Evolutionary conservation across 2,113 vertebrate genomes (phyloP).

Genomic region (Emydura subglobosa): DNA sequence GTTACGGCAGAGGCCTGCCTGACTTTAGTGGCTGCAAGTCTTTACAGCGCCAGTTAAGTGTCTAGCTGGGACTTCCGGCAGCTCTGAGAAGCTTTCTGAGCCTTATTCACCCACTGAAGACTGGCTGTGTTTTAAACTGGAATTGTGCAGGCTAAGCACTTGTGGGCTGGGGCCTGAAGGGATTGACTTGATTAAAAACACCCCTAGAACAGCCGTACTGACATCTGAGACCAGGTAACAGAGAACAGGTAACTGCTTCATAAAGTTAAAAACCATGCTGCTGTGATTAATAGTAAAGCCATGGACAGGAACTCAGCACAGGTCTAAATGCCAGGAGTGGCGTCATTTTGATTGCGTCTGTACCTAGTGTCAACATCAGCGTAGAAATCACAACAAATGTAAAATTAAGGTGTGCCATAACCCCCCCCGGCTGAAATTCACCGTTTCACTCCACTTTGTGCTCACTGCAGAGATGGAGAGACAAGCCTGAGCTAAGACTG

Average conservation of each 20-base stretch:
- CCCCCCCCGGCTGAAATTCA: no score
- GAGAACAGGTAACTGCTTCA: slow-evolving; percentile 49
- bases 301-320: fast-evolving
- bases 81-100: slow-evolving; percentile 13
- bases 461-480: no score
- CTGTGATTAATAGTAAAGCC: not conserved
- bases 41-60: not conserved
- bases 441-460: no score
- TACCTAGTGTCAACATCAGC: no score
- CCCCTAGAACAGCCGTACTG: not conserved
- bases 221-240: slow-evolving; percentile 34
- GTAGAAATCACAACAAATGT: no score
- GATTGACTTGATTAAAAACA: not conserved
- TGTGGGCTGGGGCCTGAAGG: not conserved
- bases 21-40: not conserved
- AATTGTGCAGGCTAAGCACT: not conserved
- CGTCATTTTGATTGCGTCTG: fast-evolving
- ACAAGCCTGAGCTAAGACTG: no score
- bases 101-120: slow-evolving; percentile 13
- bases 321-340: not conserved
- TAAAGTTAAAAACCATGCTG: slow-evolving; percentile 5
- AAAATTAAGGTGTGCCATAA: no score
- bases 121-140: slow-evolving; percentile 24
- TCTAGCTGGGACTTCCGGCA: slow-evolving; percentile 22
- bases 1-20: slow-evolving; percentile 5